Percentiles rank a stretch among this genome's conserved stretches.
Conservation (phyloP, 2,113 vertebrate species). For the Scomber scombrus region DNA sequence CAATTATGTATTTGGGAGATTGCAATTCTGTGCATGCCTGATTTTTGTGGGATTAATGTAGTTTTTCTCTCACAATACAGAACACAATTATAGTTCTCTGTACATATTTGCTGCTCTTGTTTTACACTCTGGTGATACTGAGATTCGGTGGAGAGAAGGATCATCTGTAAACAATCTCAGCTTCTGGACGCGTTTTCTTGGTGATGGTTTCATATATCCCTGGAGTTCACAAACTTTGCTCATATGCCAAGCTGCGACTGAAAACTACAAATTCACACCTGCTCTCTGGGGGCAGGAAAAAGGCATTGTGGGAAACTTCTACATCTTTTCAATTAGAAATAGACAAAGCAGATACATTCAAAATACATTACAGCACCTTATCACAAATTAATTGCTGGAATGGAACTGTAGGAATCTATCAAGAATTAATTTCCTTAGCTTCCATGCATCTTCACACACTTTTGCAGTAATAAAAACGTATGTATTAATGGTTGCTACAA, state of each 20-base stretch:
- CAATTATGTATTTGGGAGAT: constrained; percentile 10
- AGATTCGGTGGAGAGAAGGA: not conserved
- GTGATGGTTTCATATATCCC: not conserved
- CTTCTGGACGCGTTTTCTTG: not conserved
- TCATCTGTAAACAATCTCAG: not conserved
- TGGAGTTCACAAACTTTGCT: not conserved
- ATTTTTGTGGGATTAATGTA: not conserved
- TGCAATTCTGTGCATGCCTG: not conserved
- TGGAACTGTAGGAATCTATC: not conserved
- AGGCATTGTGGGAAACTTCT: not conserved
- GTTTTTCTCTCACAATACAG: not conserved
- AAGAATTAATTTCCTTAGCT: not conserved
- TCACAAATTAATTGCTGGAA: not conserved
- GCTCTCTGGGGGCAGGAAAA: not conserved
- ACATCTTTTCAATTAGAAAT: not conserved
- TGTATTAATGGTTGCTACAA: not conserved
- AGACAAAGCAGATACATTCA: not conserved
- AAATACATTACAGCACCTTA: not conserved
- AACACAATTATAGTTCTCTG: not conserved
- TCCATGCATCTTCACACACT: constrained; percentile 9
- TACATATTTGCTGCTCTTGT: not conserved
- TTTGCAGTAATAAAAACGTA: not conserved
- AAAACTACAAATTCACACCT: not conserved
- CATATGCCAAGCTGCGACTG: not conserved
- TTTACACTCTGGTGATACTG: not conserved